These are phyloP conservation scores for Motacilla tschutschensis DNA, from an alignment of 2,113 vertebrate genomes.

Conservation along the genomic window DNA sequence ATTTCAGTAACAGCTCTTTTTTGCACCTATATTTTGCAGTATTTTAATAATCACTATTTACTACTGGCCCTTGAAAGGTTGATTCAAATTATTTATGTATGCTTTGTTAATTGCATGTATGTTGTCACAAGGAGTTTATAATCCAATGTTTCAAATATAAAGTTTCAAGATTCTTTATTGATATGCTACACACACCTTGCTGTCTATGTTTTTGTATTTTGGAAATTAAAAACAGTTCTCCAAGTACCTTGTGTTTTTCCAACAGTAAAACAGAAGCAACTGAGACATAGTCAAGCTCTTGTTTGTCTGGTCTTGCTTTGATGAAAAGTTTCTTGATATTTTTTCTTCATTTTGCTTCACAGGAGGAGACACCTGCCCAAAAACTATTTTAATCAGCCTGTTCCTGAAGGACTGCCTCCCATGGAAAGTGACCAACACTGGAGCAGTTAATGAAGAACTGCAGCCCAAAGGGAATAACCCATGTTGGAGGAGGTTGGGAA, in stretches of 20 bases:
- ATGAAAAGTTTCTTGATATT: not conserved
- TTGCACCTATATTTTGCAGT: not conserved
- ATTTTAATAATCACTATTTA: not conserved
- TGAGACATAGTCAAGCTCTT: not conserved
- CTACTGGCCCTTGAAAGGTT: not conserved
- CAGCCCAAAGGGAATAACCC: not conserved
- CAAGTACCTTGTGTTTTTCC: not conserved
- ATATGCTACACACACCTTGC: not conserved
- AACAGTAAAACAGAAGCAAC: not conserved
- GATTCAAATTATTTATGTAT: not conserved
- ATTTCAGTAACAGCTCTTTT: not conserved
- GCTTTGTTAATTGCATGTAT: not conserved
- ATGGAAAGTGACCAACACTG: fast-evolving
- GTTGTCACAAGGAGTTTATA: not conserved
- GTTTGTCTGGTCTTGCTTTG: not conserved
- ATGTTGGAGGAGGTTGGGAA: not conserved
- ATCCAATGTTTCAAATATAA: not conserved
- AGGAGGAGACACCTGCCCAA: not conserved
- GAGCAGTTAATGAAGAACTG: not conserved
- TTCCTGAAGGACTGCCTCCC: not conserved
- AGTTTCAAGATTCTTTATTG: not conserved
- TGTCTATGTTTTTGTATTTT: not conserved
- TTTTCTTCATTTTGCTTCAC: not conserved
- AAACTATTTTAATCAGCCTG: not conserved
- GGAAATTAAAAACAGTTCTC: not conserved